Percentiles rank a stretch among this genome's conserved stretches.
Conservation (phyloP, 2,797 vertebrate genomes). For the Leptatherina wallacei region DNA sequence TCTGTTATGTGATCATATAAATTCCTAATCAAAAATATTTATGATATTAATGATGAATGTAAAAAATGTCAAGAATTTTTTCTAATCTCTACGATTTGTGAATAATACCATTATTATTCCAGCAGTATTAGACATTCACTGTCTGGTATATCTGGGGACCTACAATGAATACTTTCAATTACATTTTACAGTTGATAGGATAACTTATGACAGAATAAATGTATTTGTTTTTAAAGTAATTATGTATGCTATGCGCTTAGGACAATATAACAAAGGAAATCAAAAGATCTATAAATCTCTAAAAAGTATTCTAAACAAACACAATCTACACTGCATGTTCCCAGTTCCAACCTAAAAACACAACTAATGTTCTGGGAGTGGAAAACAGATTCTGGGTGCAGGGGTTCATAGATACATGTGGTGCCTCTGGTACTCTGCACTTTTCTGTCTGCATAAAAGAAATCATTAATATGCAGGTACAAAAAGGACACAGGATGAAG, state of each 20-base stretch:
- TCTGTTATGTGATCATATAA: neutral
- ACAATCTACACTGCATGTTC: slow-evolving; percentile 8
- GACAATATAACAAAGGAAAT: neutral
- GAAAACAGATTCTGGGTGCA: slow-evolving; percentile 16
- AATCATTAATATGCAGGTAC: slow-evolving; percentile 40
- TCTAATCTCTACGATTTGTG: neutral
- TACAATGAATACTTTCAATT: neutral
- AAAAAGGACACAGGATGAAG: slow-evolving; percentile 45
- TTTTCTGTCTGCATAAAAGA: slow-evolving; percentile 35
- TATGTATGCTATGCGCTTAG: neutral
- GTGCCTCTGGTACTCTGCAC: slow-evolving; percentile 29
- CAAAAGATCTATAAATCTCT: neutral
- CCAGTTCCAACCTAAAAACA: neutral
- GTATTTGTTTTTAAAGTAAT: neutral
- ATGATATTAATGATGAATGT: neutral
- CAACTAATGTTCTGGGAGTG: neutral
- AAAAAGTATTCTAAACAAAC: slow-evolving; percentile 10
- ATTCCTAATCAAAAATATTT: neutral
- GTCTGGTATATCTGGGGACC: neutral
- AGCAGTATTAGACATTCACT: neutral
- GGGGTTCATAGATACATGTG: slow-evolving; percentile 37
- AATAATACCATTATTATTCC: no score
- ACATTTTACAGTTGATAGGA: neutral
- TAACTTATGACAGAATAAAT: neutral
- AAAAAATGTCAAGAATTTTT: neutral